Conservation (phyloP, 2,797 vertebrate genomes). For the Liparis tanakae region DNA sequence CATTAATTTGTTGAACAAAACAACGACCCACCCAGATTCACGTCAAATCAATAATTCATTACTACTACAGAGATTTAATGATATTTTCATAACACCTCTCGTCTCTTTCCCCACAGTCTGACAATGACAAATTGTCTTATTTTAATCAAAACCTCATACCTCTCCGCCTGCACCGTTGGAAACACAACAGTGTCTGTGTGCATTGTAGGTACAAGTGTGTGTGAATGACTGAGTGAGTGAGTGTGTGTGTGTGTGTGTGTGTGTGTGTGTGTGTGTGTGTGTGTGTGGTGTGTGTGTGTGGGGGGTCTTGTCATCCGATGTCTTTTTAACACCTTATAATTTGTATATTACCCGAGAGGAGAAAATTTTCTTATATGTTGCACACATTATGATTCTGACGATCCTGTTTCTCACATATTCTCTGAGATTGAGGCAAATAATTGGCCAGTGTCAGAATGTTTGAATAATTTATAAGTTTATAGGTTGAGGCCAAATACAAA, state of each 20-base stretch:
- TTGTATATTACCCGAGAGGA: too few relatives aligned
- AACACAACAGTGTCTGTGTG: conserved; percentile 17
- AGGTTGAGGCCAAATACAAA: conserved; percentile 15
- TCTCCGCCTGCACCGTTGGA: conserved; percentile 38
- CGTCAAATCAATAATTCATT: conserved; percentile 80
- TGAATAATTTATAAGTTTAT: conserved; percentile 7
- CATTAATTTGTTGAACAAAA: conserved; percentile 66
- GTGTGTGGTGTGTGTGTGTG: too few relatives aligned
- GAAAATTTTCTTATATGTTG: too few relatives aligned
- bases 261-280: background rate
- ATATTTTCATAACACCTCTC: conserved; percentile 73
- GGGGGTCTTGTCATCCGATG: background rate
- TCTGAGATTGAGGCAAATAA: background rate
- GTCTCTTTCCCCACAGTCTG: conserved; percentile 59
- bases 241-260: conserved; percentile 5
- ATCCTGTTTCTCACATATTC: background rate
- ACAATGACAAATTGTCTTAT: conserved; percentile 69
- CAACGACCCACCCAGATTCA: conserved; percentile 56
- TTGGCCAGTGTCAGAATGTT: background rate
- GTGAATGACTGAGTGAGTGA: background rate
- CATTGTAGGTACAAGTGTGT: background rate
- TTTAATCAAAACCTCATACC: conserved; percentile 69
- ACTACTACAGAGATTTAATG: conserved; percentile 77
- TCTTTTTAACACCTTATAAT: conserved; percentile 12
- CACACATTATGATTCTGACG: background rate